phyloP scores from a whole-genome alignment of 2,797 vertebrate species.

The Microchirus variegatus region DNA sequence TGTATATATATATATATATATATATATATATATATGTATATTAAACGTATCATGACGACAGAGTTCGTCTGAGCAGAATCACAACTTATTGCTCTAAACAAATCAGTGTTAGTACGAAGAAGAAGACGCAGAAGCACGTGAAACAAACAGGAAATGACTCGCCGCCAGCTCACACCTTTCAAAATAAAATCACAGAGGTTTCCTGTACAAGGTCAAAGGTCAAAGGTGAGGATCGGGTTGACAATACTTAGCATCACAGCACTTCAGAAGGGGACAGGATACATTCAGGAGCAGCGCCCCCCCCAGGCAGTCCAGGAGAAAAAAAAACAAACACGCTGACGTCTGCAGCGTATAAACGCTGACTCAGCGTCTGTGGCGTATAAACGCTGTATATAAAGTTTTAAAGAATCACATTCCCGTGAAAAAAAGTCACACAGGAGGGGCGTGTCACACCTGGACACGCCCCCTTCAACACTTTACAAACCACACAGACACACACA shows the following conservation, averaged over 20 bases:
- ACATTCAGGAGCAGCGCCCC: conserved; percentile 75
- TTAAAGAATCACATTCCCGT: no score
- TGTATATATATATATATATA: conserved; percentile 75
- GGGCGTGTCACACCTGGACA: no score
- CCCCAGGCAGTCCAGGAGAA: conserved; percentile 48
- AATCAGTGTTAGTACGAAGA: conserved; percentile 69
- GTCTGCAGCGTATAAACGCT: no score
- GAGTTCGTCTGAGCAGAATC: conserved; percentile 74
- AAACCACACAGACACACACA: no score
- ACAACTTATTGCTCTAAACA: no score
- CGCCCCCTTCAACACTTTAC: no score
- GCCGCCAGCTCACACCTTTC: conserved; percentile 30
- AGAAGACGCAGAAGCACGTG: conserved; percentile 59
- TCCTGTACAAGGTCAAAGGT: conserved; percentile 24
- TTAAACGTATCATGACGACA: conserved; percentile 76
- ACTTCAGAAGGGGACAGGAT: conserved; percentile 74
- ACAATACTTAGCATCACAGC: conserved; percentile 69
- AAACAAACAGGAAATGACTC: conserved; percentile 59
- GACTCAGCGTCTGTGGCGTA: no score
- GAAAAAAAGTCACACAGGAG: conserved; percentile 18
- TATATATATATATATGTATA: conserved; percentile 75
- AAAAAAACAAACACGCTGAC: conserved; percentile 29
- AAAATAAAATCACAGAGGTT: conserved; percentile 26
- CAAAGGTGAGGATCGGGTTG: conserved; percentile 40
- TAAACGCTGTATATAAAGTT: no score